Percentiles rank a stretch among this genome's conserved stretches.
Evolutionary conservation across 2,113 vertebrate species (phyloP).

Genomic region (Nymphicus hollandicus): DNA sequence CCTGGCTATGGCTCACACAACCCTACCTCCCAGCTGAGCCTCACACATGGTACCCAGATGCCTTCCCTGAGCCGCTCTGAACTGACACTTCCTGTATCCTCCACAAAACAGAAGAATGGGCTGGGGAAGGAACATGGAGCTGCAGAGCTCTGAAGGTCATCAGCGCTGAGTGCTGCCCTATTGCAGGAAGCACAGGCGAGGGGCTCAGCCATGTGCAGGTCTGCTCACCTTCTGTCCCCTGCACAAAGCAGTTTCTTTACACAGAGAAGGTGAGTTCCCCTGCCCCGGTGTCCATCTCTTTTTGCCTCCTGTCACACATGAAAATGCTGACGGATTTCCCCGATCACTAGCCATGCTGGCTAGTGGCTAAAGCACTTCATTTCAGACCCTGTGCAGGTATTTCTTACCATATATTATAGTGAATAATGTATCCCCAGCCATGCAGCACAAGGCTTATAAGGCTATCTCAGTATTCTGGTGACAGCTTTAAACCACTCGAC

Average conservation of each 20-base stretch:
- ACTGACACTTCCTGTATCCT: background rate
- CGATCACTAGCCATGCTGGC: constrained; percentile 64
- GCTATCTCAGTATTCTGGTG: constrained; percentile 72
- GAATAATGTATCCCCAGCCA: constrained; percentile 71
- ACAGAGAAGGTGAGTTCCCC: background rate
- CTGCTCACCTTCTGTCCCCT: background rate
- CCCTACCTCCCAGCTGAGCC: background rate
- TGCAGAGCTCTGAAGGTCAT: background rate
- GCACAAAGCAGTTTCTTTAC: background rate
- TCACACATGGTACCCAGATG: rapidly evolving
- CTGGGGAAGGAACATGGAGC: background rate
- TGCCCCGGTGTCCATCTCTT: background rate
- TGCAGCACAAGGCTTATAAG: constrained; percentile 68
- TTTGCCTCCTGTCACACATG: constrained; percentile 16
- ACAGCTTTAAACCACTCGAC: constrained; percentile 73
- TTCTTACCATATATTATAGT: constrained; percentile 71
- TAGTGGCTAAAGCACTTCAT: constrained; percentile 69
- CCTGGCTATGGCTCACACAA: rapidly evolving
- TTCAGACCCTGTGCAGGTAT: constrained; percentile 57
- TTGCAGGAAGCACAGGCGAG: background rate
- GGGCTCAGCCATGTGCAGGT: background rate
- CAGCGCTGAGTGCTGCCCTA: background rate
- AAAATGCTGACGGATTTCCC: constrained; percentile 62
- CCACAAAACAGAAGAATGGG: background rate
- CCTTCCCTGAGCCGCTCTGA: background rate